A percentile compares a stretch with the other conserved stretches of the same genome.
Conservation (phyloP, 1,140 invertebrate species). For the Zaprionus camerounensis region DNA sequence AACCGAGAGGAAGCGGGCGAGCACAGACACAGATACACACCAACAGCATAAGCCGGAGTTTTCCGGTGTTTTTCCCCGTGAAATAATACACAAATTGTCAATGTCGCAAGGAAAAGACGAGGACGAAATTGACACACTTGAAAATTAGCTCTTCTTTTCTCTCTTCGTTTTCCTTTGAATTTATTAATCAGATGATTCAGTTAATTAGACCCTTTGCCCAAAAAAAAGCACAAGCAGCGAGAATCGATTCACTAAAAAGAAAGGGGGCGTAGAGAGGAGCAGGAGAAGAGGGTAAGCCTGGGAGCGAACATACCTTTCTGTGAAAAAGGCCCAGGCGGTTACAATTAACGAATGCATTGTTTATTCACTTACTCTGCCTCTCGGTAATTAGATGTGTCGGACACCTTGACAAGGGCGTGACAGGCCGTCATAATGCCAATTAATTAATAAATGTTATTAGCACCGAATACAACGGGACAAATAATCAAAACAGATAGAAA, state of each 20-base stretch:
- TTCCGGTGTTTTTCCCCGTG: conserved; percentile 6
- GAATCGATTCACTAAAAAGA: neutral
- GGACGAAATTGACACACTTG: conserved; percentile 4
- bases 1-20: neutral
- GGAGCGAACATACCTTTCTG: neutral
- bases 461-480: neutral
- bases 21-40: neutral
- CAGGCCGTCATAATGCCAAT: conserved; percentile 5
- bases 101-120: neutral
- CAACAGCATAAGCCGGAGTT: neutral
- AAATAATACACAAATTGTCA: conserved; percentile 8
- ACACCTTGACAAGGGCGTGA: conserved; percentile 5
- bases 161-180: neutral
- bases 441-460: conserved; percentile 3
- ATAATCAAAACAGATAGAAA: neutral
- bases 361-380: neutral
- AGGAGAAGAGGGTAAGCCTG: neutral
- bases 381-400: neutral
- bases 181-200: conserved; percentile 4
- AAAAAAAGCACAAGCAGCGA: neutral
- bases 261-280: neutral
- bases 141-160: neutral
- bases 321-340: neutral
- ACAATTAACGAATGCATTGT: conserved; percentile 6
- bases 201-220: neutral